These are phyloP conservation scores for Chiroxiphia lanceolata DNA, from an alignment of 2,797 vertebrate species.

Conservation along the genomic window DNA sequence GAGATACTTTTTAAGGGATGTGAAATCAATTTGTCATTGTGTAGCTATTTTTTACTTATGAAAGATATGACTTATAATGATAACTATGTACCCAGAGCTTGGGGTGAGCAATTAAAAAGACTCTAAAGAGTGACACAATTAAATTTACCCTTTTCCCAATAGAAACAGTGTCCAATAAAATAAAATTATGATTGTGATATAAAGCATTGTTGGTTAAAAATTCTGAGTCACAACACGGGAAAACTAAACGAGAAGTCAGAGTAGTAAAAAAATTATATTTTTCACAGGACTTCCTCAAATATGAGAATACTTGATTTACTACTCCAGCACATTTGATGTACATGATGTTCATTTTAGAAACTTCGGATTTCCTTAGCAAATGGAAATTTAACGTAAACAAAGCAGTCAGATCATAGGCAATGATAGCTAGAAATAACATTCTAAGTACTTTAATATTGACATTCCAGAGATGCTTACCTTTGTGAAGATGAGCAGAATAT, in stretches of 20 bases:
- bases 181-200: background rate
- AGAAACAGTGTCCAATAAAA: background rate
- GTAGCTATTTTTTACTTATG: background rate
- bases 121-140: background rate
- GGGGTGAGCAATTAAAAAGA: background rate
- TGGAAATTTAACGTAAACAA: conserved; percentile 3
- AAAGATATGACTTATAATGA: background rate
- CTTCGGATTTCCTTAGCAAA: conserved; percentile 8
- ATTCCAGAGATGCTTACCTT: conserved; percentile 43
- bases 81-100: background rate
- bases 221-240: background rate
- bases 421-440: background rate
- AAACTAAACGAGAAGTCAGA: background rate
- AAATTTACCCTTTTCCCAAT: background rate
- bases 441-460: conserved; percentile 18
- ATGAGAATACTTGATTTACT: background rate
- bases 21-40: background rate
- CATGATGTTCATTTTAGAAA: background rate
- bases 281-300: background rate
- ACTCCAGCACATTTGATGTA: background rate
- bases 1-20: background rate
- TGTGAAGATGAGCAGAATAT: conserved; percentile 48
- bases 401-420: background rate
- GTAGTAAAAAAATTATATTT: background rate
- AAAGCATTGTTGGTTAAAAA: background rate